Evolutionary conservation across 2,888 invertebrate species (phyloP), one percentile per base, ranked within the genome.

Genomic region (Pseudoips prasinana): DNA sequence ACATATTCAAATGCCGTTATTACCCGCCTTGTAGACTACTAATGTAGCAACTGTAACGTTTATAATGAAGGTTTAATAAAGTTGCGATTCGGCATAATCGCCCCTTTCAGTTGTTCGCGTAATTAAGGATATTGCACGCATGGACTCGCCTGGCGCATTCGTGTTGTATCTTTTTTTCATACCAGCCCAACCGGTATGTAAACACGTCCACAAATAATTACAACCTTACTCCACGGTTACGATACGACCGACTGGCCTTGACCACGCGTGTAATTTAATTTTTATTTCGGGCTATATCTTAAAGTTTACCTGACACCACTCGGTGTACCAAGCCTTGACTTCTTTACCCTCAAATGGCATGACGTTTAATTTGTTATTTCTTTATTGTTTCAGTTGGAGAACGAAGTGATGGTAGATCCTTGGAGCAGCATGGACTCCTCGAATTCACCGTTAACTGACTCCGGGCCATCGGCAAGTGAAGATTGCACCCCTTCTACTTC

Each of bases 371-470:
- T 27, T 6, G 23, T 29, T 50, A 50, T 65, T 35, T 64, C 52
- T 63, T 35, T 20, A 22, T 42, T 84, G 81, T 89, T 89, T n/a
- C 82, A 89, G 89, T 87, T 89, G 89, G 88, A 88, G 82, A 88
- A 88, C 85, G 89, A 88, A 84, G 86, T 89, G 55, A 87, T 86
- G 85, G 80, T 87, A 75, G 89, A 89, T 76, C 82, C 86, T 39
- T 89, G 88, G 89, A 89, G 87, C 86, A 89, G 87, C 53, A 89
- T 89, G 89, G 89, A 89, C 75, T 89, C 88, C 44, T 84, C 88
- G 48, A 87, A 86, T 73, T 89, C 89, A 47, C 88, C 89, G 58
- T 72, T 88, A 67, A 89, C 88, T 58, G 88, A 89, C 61, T 89
- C 89, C 45, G 89, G 78, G 64, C 87, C 89, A 27, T 87, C 88